Evolutionary conservation across 2,888 invertebrate genomes (phyloP), one percentile per base, ranked within the genome.

Genomic region (Amphipyra berbera): DNA sequence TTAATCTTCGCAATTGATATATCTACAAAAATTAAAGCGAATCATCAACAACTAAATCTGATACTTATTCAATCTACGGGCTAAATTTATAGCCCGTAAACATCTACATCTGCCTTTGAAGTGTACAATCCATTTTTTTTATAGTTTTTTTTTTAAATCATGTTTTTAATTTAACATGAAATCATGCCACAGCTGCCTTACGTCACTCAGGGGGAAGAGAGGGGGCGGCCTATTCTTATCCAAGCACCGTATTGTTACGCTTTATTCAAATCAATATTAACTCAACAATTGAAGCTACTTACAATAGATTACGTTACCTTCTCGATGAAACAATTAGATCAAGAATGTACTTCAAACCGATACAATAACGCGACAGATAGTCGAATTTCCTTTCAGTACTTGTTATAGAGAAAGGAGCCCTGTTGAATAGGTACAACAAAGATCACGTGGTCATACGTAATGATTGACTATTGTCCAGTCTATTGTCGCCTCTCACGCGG

Each of bases 401-500:
- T 47, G 12, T 14, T 33, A 48, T 58, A 52, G 37, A 47, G 52
- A 45, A 21, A 9, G 73, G 61, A 73, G 47, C 47, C 68, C 1
- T 40, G 15, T 15, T 55, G 40, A 44, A 44, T 13, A 35, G 56
- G 63, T 37, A 46, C 33, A 60, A 60, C 42, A 42, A 12, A 50
- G 46, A 57, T 52, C 70, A 71, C 70, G 70, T 73, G 68, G 68
- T 47, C 46, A 58, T 15, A 41, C 44, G 47, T 68, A 56, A 57
- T 45, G 61, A 12, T 50, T 47, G 48, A 40, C 58, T 58, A 52
- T 72, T 55, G 54, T 72, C 8, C 44, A 37, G 54, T 71, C 61
- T 73, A 61, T 73, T 73, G 68, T 73, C 42, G 41, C 9, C 27
- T 12, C 40, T 52, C 56, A 72, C 69, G 73, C 67, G 67, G 44